These are phyloP conservation scores for Sarcophaga rosellei DNA, from an alignment of 2,888 invertebrate species.

Conservation along the genomic window DNA sequence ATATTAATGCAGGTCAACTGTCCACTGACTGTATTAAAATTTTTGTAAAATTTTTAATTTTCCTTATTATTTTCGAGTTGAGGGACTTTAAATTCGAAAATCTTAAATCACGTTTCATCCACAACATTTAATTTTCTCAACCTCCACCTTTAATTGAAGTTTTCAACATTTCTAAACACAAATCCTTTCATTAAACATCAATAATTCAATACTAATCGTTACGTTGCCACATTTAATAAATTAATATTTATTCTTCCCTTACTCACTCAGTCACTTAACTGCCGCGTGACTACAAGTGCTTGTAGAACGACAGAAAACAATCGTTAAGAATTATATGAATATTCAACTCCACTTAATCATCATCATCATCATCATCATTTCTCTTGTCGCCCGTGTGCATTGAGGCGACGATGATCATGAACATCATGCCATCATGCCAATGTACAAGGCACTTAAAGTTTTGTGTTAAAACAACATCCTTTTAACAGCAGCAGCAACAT, in stretches of 20 bases:
- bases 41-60: too few relatives aligned
- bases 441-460: constrained; percentile 61
- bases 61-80: too few relatives aligned
- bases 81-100: too few relatives aligned
- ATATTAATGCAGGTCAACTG: too few relatives aligned
- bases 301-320: background rate
- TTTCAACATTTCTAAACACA: background rate
- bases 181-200: background rate
- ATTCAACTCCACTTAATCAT: constrained; percentile 35
- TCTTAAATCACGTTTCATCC: too few relatives aligned
- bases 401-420: constrained; percentile 32
- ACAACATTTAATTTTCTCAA: too few relatives aligned
- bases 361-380: background rate
- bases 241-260: background rate
- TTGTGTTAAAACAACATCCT: constrained; percentile 66
- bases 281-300: constrained; percentile 7
- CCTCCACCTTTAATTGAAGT: background rate
- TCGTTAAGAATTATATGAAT: background rate
- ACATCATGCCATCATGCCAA: constrained; percentile 12
- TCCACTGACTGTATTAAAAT: too few relatives aligned
- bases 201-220: background rate
- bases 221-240: background rate
- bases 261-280: background rate
- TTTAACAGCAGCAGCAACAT: constrained; percentile 62
- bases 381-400: background rate